Evolutionary conservation across 1,140 invertebrate genomes (phyloP).

Genomic region (Drosophila obscura): DNA sequence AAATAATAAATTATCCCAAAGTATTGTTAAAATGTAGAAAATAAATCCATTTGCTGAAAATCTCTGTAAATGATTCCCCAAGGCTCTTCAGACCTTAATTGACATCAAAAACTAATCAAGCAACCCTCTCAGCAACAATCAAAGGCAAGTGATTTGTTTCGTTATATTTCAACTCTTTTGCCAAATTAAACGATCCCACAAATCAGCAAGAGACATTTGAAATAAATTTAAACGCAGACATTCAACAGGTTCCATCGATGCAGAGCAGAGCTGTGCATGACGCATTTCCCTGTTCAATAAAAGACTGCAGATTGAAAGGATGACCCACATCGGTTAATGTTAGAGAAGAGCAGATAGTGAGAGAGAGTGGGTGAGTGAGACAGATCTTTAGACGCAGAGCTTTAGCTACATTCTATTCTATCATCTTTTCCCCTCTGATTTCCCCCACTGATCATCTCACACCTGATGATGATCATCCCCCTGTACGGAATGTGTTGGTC

Average conservation of each 20-base stretch:
- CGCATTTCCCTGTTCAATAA: too few species aligned
- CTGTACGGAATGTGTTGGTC: constrained; percentile 58
- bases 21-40: too few species aligned
- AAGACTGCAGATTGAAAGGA: too few species aligned
- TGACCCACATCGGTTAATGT: too few species aligned
- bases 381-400: not conserved
- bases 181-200: constrained; percentile 40
- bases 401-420: too few species aligned
- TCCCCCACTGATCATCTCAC: not conserved
- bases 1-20: too few species aligned
- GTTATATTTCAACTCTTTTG: not conserved
- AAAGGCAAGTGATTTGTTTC: too few species aligned
- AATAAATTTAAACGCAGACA: constrained; percentile 8
- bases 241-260: constrained; percentile 27
- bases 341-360: not conserved
- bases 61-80: too few species aligned
- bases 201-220: constrained; percentile 35
- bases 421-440: not conserved
- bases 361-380: not conserved
- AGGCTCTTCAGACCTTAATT: too few species aligned
- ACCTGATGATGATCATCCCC: not conserved
- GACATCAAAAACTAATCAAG: constrained; percentile 1
- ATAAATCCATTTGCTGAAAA: too few species aligned
- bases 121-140: not conserved
- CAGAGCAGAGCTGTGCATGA: too few species aligned